phyloP scores from a whole-genome alignment of 2,113 vertebrate species.

The Alligator sinensis region DNA sequence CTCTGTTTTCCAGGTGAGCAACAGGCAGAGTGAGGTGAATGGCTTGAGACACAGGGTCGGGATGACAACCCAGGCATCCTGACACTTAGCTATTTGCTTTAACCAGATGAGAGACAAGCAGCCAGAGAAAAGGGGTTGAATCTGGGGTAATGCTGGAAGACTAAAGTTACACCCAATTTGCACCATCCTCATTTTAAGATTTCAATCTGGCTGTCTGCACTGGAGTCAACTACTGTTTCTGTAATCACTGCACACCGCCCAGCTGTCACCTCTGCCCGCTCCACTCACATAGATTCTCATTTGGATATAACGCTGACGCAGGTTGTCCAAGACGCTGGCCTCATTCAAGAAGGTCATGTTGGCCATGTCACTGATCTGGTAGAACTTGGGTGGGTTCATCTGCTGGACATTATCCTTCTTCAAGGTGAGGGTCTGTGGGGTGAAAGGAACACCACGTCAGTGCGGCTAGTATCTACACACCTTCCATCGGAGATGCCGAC shows the following conservation, averaged over 20 bases:
- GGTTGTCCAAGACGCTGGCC: slow-evolving; percentile 35
- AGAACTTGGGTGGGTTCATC: slow-evolving; percentile 55
- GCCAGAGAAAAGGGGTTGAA: neutral
- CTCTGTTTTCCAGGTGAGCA: neutral
- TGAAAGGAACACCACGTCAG: neutral
- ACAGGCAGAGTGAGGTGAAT: neutral
- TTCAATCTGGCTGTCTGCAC: neutral
- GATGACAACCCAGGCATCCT: neutral
- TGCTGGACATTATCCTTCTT: slow-evolving; percentile 61
- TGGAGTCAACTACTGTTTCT: neutral
- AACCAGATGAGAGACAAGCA: neutral
- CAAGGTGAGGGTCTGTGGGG: neutral
- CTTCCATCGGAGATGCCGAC: neutral
- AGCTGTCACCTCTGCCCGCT: neutral
- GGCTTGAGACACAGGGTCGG: neutral
- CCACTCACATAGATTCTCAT: slow-evolving; percentile 44
- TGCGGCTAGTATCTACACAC: neutral
- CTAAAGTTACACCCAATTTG: neutral
- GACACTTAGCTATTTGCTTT: neutral
- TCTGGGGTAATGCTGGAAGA: neutral
- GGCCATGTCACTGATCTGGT: slow-evolving; percentile 20
- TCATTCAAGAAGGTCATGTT: slow-evolving; percentile 60
- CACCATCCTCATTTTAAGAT: neutral
- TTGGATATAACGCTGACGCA: neutral
- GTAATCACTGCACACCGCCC: neutral